Evolutionary conservation across 1,140 invertebrate species (phyloP).

Genomic region (Heliconius himera): DNA sequence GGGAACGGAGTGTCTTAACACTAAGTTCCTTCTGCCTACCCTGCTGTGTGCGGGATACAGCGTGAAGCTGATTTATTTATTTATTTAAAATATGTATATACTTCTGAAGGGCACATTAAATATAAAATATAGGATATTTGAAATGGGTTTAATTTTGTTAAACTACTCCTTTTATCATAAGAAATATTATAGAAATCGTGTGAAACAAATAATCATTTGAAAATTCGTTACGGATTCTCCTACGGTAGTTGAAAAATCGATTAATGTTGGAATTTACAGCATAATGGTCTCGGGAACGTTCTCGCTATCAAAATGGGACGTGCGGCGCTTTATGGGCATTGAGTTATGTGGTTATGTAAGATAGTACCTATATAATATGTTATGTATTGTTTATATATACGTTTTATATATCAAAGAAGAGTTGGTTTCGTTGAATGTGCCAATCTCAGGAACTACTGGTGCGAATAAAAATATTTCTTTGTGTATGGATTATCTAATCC

Average conservation of each 20-base stretch:
- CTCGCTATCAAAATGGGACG: conserved; percentile 47
- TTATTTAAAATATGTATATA: too few species aligned
- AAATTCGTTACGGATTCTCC: conserved; percentile 24
- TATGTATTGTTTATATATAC: not conserved
- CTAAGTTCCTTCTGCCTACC: too few species aligned
- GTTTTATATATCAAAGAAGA: not conserved
- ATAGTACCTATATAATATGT: conserved; percentile 8
- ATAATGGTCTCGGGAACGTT: conserved; percentile 38
- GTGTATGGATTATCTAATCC: too few species aligned
- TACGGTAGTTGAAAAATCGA: conserved; percentile 45
- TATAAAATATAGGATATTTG: too few species aligned
- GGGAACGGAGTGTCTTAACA: too few species aligned
- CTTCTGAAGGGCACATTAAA: too few species aligned
- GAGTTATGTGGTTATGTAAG: conserved; percentile 29
- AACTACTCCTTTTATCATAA: not conserved
- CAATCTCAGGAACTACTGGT: too few species aligned
- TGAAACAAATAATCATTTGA: conserved; percentile 5
- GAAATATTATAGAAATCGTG: not conserved
- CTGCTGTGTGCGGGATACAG: too few species aligned
- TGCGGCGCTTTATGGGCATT: conserved; percentile 38
- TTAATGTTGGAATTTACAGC: conserved; percentile 46
- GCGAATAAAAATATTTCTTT: too few species aligned
- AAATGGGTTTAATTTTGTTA: too few species aligned
- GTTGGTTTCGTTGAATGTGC: too few species aligned
- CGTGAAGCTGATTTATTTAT: too few species aligned